A percentile compares a stretch with the other conserved stretches of the same genome.
Evolutionary conservation across 1,140 invertebrate species (phyloP).

Genomic region (Hestina assimilis): DNA sequence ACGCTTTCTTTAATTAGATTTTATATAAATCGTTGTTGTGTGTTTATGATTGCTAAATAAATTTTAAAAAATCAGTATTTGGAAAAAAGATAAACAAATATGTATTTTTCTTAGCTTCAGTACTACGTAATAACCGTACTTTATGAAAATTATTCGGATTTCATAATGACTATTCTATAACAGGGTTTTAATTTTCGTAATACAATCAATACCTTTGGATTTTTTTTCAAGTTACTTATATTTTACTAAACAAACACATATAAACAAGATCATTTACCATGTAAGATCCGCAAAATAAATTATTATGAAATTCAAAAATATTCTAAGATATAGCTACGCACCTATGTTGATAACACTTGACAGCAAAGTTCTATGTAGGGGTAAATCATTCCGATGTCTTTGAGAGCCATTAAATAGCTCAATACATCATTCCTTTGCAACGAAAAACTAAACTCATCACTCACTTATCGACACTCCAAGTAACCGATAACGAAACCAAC

Average conservation of each 20-base stretch:
- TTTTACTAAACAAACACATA: neutral
- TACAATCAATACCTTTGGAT: neutral
- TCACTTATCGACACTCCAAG: constrained; percentile 11
- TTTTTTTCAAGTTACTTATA: neutral
- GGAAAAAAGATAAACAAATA: too few relatives aligned
- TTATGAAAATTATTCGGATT: too few relatives aligned
- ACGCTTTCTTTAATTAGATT: too few relatives aligned
- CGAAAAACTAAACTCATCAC: neutral
- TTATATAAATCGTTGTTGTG: too few relatives aligned
- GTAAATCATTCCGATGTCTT: constrained; percentile 23
- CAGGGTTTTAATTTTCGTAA: too few relatives aligned
- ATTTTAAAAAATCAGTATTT: too few relatives aligned
- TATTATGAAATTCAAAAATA: neutral
- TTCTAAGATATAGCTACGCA: neutral
- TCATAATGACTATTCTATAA: too few relatives aligned
- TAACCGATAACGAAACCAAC: too few relatives aligned
- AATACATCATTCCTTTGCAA: constrained; percentile 2
- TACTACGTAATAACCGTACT: too few relatives aligned
- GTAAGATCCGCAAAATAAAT: neutral
- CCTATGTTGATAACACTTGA: constrained; percentile 11
- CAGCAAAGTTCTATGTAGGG: constrained; percentile 6
- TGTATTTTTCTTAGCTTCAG: too few relatives aligned
- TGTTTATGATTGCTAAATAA: too few relatives aligned
- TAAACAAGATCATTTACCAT: neutral
- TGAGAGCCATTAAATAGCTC: constrained; percentile 9